These are phyloP conservation scores for Argyresthia albistria DNA, from an alignment of 2,888 invertebrate genomes.

Conservation along the genomic window DNA sequence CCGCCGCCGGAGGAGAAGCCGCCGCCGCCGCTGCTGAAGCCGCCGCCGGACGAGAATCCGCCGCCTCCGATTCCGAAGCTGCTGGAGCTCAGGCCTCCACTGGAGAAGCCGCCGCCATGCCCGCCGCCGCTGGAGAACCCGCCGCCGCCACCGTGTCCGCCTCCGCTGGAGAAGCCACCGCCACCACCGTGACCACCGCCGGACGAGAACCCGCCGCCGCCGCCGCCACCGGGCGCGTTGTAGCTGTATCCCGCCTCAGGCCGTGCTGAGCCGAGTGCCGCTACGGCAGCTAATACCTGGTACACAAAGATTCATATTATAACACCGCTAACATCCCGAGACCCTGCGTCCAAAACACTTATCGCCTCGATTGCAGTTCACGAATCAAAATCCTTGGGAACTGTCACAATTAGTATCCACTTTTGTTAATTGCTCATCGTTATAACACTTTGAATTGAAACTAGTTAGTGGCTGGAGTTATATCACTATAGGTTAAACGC, in stretches of 20 bases:
- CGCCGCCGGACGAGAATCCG: constrained; percentile 29
- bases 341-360: constrained; percentile 5
- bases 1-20: constrained; percentile 38
- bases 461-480: background rate
- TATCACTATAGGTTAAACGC: background rate
- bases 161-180: constrained; percentile 19
- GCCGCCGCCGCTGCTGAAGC: constrained; percentile 19
- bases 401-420: constrained; percentile 5
- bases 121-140: constrained; percentile 24
- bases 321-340: constrained; percentile 20
- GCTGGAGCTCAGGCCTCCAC: constrained; percentile 24
- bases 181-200: constrained; percentile 24
- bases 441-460: background rate
- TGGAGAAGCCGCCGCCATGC: constrained; percentile 39
- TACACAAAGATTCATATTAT: constrained; percentile 22
- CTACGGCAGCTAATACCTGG: constrained; percentile 67
- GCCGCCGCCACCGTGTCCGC: constrained; percentile 32
- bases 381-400: constrained; percentile 3
- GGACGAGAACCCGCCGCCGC: constrained; percentile 29
- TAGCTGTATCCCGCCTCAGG: constrained; percentile 76
- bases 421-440: background rate
- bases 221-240: constrained; percentile 60
- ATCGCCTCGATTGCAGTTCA: constrained; percentile 20
- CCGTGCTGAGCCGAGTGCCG: constrained; percentile 70
- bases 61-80: constrained; percentile 18